Evolutionary conservation across 2,797 vertebrate genomes (phyloP).

Genomic region (Argyrosomus regius): DNA sequence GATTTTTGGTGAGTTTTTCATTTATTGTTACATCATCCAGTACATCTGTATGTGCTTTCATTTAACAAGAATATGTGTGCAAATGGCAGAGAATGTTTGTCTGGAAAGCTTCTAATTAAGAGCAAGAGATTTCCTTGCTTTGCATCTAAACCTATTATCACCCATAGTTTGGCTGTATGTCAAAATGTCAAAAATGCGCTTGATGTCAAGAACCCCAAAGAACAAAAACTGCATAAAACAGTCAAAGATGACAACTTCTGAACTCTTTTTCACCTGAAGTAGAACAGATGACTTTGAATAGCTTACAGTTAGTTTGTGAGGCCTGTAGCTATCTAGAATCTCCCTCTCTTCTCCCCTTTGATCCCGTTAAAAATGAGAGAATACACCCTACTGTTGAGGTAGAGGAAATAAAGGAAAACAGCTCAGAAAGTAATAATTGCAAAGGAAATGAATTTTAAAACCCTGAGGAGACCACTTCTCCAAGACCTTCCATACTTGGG

Average conservation of each 20-base stretch:
- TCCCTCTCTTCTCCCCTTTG: conserved; percentile 49
- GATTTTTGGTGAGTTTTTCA: neutral
- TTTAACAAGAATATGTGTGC: neutral
- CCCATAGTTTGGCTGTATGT: neutral
- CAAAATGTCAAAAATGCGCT: conserved; percentile 35
- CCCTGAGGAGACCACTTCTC: conserved; percentile 72
- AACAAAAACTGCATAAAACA: conserved; percentile 7
- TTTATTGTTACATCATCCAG: neutral
- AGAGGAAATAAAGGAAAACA: conserved; percentile 74
- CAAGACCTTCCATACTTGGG: conserved; percentile 61
- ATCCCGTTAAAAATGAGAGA: conserved; percentile 63
- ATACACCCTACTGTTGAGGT: conserved; percentile 58
- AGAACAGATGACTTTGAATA: conserved; percentile 32
- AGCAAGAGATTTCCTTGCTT: conserved; percentile 14
- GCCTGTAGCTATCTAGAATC: conserved; percentile 53
- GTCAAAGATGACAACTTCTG: conserved; percentile 10
- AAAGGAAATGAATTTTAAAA: conserved; percentile 82
- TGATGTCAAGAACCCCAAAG: conserved; percentile 23
- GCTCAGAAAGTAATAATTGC: conserved; percentile 77
- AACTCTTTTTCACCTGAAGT: conserved; percentile 24
- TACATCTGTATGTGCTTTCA: neutral
- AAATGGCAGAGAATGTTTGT: conserved; percentile 18
- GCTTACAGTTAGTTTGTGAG: conserved; percentile 33
- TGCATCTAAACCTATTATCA: neutral
- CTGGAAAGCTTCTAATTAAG: conserved; percentile 22